Evolutionary conservation across 2,113 vertebrate genomes (phyloP).

Genomic region (Mastomys coucha): DNA sequence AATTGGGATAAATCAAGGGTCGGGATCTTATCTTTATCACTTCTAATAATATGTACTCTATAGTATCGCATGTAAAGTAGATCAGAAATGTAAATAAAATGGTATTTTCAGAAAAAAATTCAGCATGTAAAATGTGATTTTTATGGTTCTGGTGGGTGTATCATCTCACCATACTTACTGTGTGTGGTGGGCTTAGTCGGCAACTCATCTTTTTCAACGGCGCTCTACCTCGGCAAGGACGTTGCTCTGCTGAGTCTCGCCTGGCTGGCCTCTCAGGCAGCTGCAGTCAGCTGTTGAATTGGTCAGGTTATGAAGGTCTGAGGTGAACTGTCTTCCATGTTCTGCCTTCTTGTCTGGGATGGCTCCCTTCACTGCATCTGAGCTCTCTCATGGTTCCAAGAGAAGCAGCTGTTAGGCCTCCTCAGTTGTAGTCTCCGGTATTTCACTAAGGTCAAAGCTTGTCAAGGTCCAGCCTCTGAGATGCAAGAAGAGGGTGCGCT

Average conservation of each 20-base stretch:
- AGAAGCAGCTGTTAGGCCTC: background rate
- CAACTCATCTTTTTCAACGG: background rate
- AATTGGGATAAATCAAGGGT: background rate
- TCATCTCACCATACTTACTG: background rate
- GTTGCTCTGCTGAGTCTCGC: background rate
- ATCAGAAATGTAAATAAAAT: conserved; percentile 27
- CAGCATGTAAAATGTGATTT: conserved; percentile 15
- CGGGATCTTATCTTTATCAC: background rate
- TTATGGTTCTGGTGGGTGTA: background rate
- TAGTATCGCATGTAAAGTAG: background rate
- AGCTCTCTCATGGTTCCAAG: background rate
- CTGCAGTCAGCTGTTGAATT: background rate
- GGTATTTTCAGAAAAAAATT: background rate
- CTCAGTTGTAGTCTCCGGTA: background rate
- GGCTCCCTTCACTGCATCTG: background rate
- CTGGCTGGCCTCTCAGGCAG: background rate
- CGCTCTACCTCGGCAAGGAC: background rate
- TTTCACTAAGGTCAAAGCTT: background rate
- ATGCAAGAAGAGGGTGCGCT: background rate
- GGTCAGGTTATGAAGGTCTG: background rate
- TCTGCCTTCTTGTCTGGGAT: background rate
- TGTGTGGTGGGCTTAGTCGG: background rate
- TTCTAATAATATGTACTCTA: background rate
- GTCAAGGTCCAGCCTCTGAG: background rate
- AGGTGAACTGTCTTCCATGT: background rate